These are phyloP conservation scores for Plectrocnemia conspersa DNA, from an alignment of 1,140 invertebrate species.

Conservation along the genomic window DNA sequence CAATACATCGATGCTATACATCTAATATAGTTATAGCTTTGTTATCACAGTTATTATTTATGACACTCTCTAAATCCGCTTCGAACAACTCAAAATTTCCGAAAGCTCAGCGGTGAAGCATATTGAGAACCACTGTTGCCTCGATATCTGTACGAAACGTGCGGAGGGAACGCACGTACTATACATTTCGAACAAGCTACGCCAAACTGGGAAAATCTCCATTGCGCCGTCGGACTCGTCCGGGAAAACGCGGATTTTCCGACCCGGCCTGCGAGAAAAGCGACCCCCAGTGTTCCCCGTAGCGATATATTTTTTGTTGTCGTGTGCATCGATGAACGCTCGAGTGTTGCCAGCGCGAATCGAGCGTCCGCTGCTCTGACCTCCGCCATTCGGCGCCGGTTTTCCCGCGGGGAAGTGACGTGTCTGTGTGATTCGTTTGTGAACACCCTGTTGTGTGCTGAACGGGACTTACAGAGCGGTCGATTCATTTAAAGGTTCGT, in stretches of 20 bases:
- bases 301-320: neutral
- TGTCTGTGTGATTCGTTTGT: neutral
- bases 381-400: conserved; percentile 1
- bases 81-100: neutral
- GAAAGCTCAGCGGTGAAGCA: neutral
- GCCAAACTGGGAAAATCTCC: conserved; percentile 8
- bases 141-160: conserved; percentile 2
- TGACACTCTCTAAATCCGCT: neutral
- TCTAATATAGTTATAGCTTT: no score
- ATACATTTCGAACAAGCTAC: neutral
- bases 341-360: no score
- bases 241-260: conserved; percentile 16
- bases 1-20: no score
- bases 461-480: no score
- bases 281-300: neutral
- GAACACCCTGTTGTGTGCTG: no score
- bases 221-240: conserved; percentile 12
- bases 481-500: no score
- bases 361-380: no score
- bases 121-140: neutral
- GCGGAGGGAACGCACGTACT: no score
- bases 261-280: neutral
- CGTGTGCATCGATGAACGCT: neutral
- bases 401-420: conserved; percentile 1
- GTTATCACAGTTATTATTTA: neutral